These are phyloP conservation scores for Furnarius figulus DNA, from an alignment of 2,113 vertebrate genomes.

Conservation along the genomic window DNA sequence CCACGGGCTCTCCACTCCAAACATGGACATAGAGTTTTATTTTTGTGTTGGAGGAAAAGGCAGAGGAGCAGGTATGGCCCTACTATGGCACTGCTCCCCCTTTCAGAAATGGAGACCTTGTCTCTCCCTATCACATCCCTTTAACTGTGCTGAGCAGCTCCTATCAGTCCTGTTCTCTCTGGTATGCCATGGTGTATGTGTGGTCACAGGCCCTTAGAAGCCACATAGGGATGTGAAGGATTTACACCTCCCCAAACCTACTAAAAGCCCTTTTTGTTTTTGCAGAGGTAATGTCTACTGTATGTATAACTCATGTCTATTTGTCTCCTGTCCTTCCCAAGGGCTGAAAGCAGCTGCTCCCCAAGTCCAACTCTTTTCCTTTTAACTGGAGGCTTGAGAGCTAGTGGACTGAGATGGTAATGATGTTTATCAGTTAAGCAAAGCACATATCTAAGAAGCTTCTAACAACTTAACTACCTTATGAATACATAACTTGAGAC, in stretches of 20 bases:
- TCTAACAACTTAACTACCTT: neutral
- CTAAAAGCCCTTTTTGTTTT: neutral
- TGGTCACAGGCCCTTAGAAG: neutral
- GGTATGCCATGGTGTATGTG: neutral
- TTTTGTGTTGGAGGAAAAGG: neutral
- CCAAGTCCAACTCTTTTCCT: neutral
- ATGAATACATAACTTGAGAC: neutral
- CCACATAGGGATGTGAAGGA: neutral
- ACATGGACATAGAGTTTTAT: neutral
- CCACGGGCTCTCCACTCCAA: neutral
- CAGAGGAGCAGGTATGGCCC: neutral
- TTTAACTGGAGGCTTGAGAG: neutral
- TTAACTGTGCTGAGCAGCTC: neutral
- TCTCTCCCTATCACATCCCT: neutral
- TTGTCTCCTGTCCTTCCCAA: neutral
- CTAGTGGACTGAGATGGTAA: neutral
- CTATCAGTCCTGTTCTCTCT: neutral
- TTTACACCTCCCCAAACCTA: neutral
- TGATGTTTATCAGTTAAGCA: neutral
- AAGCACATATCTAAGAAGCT: neutral
- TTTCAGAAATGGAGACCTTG: neutral
- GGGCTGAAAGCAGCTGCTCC: neutral
- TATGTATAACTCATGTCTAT: neutral
- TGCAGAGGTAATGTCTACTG: neutral
- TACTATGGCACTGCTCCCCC: neutral